A percentile compares a stretch with the other conserved stretches of the same genome.
Evolutionary conservation across 35 echinoderm and acorn worm genomes (phyloP).

Genomic region (Chiridota heheva): DNA sequence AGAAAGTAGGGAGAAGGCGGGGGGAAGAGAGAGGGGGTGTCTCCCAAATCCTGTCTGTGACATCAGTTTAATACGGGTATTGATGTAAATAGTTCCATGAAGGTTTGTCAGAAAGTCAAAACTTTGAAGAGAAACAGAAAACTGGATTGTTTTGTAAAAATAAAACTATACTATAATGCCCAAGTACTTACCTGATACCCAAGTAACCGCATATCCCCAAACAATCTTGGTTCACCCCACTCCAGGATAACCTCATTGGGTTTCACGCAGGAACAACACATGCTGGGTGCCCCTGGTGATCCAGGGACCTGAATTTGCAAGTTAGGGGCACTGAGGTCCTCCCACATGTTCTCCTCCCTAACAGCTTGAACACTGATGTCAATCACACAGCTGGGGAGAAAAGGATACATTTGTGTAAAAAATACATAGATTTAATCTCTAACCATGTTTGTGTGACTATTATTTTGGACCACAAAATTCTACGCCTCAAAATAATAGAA

Average conservation of each 20-base stretch:
- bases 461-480: background rate
- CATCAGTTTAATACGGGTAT: too few species aligned
- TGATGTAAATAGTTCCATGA: background rate
- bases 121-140: background rate
- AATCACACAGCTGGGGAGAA: constrained; percentile 60
- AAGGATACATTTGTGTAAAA: background rate
- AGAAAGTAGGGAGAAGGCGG: too few species aligned
- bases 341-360: constrained; percentile 82
- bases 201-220: constrained; percentile 60
- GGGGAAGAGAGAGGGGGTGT: too few species aligned
- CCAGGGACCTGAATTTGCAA: constrained; percentile 73
- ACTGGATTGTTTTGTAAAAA: too few species aligned
- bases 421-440: background rate
- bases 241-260: constrained; percentile 67
- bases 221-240: constrained; percentile 81
- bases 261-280: constrained; percentile 59
- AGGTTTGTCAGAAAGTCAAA: background rate
- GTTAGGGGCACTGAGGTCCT: constrained; percentile 65
- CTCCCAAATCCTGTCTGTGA: too few species aligned
- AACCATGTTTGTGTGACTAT: background rate
- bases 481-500: too few species aligned
- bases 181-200: constrained; percentile 70
- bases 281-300: constrained; percentile 69
- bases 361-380: constrained; percentile 68
- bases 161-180: background rate